Evolutionary conservation across 2,888 invertebrate species (phyloP).

Genomic region (Furcula furcula): DNA sequence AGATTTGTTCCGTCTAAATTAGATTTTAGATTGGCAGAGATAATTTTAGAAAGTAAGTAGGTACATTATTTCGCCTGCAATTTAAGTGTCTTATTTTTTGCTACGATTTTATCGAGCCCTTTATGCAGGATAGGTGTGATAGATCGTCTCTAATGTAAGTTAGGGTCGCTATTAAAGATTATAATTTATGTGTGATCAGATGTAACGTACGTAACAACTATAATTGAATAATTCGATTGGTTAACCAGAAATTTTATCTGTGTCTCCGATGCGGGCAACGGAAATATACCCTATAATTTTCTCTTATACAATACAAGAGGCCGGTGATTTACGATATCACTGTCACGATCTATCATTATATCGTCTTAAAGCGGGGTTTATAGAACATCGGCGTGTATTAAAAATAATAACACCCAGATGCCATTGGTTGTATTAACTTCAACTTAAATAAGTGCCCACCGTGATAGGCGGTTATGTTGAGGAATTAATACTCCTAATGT

Average conservation of each 20-base stretch:
- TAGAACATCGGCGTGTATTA: constrained; percentile 23
- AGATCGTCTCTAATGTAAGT: no score
- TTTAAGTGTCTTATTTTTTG: no score
- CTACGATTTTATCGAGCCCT: no score
- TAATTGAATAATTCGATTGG: constrained; percentile 31
- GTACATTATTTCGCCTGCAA: no score
- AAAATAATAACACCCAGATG: constrained; percentile 24
- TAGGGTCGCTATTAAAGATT: constrained; percentile 20
- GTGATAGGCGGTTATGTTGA: no score
- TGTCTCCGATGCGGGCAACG: constrained; percentile 69
- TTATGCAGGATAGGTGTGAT: no score
- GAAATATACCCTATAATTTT: constrained; percentile 66
- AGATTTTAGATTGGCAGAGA: not conserved
- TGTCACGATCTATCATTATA: constrained; percentile 47
- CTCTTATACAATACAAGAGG: constrained; percentile 53
- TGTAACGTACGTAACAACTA: constrained; percentile 18
- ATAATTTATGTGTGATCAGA: constrained; percentile 21
- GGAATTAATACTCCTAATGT: no score
- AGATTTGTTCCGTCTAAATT: not conserved
- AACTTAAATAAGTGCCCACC: constrained; percentile 29
- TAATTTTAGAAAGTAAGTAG: not conserved
- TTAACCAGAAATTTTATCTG: constrained; percentile 43
- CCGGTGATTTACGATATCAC: constrained; percentile 61
- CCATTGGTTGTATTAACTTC: constrained; percentile 29
- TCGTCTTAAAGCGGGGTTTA: constrained; percentile 23